Conservation (phyloP, 1,140 invertebrate genomes). For the Aphaenogaster ashmeadi region DNA sequence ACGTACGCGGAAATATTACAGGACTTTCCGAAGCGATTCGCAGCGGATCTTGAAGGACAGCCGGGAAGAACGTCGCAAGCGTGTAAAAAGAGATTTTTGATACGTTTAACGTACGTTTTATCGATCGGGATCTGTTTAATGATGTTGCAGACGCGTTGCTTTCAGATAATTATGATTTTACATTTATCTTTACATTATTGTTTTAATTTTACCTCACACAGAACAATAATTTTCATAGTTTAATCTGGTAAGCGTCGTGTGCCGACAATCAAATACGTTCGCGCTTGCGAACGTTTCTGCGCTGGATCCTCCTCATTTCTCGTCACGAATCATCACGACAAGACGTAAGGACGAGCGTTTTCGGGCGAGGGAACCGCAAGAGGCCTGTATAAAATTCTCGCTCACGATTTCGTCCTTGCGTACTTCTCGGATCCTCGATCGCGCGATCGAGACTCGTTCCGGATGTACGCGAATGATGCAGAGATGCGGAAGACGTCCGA, state of each 20-base stretch:
- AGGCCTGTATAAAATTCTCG: neutral
- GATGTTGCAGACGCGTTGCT: neutral
- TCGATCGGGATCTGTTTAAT: neutral
- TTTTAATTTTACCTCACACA: no score
- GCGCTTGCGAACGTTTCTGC: neutral
- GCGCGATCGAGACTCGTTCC: neutral
- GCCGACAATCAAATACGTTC: neutral
- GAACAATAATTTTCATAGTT: neutral
- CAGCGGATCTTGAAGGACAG: neutral
- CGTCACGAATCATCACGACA: neutral
- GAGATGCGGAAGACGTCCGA: neutral
- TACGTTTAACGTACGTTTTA: neutral
- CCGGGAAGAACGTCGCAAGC: neutral
- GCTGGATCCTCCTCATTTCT: slow-evolving; percentile 1
- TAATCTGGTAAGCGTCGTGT: neutral
- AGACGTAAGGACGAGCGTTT: slow-evolving; percentile 24
- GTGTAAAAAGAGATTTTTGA: neutral
- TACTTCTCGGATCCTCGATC: neutral
- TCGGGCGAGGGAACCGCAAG: neutral
- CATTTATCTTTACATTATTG: neutral
- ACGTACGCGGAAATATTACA: neutral
- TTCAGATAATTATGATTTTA: neutral
- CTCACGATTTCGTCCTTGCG: slow-evolving; percentile 3
- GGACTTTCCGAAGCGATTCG: neutral
- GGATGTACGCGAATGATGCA: neutral